phyloP scores from a whole-genome alignment of 2,113 vertebrate species.

The Pangasianodon gigas region DNA sequence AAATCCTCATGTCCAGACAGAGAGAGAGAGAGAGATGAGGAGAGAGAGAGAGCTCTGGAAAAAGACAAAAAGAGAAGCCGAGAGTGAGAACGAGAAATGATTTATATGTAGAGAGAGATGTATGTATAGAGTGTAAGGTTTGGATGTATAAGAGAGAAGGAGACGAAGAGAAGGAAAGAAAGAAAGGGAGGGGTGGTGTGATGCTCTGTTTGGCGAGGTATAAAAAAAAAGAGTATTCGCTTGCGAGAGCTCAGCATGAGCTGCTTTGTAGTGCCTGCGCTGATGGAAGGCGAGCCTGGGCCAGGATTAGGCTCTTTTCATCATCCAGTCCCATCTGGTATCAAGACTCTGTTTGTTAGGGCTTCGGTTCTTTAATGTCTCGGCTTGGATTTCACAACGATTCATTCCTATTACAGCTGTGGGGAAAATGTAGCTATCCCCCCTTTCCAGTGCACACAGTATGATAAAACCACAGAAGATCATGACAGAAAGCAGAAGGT shows the following conservation, averaged over 20 bases:
- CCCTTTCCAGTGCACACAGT: conserved; percentile 60
- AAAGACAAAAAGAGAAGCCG: conserved; percentile 49
- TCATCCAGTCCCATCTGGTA: conserved; percentile 99
- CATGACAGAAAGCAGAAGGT: conserved; percentile 76
- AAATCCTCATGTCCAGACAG: conserved; percentile 85
- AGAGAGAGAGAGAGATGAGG: conserved; percentile 53
- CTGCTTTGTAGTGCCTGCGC: conserved; percentile 88
- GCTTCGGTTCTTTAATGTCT: conserved; percentile 96
- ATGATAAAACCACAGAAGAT: conserved; percentile 52
- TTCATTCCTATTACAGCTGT: conserved; percentile 96
- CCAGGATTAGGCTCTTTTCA: conserved; percentile 98
- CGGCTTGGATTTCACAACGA: conserved; percentile 96
- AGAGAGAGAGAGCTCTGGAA: conserved; percentile 67
- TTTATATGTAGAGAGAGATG: neutral
- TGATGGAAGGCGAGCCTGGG: conserved; percentile 94
- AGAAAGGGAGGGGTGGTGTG: conserved; percentile 58
- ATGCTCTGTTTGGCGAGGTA: conserved; percentile 75
- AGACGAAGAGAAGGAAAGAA: neutral
- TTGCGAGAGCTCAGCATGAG: conserved; percentile 82
- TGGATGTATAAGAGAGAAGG: conserved; percentile 60
- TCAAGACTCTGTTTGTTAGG: conserved; percentile 96
- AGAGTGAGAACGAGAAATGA: conserved; percentile 31
- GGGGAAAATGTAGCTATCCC: conserved; percentile 82
- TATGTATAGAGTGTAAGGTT: conserved; percentile 49
- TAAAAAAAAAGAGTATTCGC: conserved; percentile 78